Percentiles rank a stretch among this genome's conserved stretches.
Conservation (phyloP, 1,140 invertebrate species). For the Euglossa dilemma region DNA sequence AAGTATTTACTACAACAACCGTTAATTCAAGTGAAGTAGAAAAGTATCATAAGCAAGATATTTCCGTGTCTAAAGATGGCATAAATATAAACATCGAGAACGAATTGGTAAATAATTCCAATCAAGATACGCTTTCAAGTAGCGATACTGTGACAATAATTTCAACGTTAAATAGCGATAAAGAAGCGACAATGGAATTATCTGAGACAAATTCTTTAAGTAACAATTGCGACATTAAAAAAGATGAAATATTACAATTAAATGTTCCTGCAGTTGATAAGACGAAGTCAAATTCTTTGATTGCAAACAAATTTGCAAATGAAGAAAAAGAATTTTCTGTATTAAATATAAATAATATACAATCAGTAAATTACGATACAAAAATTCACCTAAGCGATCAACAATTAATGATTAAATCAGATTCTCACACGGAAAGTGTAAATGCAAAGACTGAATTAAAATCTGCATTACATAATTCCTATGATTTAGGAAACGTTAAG, state of each 20-base stretch:
- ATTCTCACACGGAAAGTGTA: background rate
- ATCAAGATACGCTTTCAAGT: background rate
- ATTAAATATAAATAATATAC: background rate
- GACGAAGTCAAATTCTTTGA: background rate
- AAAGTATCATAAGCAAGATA: background rate
- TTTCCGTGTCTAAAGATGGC: background rate
- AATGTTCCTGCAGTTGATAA: background rate
- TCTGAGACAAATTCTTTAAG: background rate
- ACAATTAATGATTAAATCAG: background rate
- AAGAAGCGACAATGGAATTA: background rate
- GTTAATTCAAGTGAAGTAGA: background rate
- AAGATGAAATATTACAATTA: background rate
- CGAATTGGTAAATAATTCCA: background rate
- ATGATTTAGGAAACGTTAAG: background rate
- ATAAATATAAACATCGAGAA: background rate
- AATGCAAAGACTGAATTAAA: conserved; percentile 1
- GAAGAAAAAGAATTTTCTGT: background rate
- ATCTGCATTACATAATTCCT: background rate
- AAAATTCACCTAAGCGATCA: background rate
- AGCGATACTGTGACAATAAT: background rate
- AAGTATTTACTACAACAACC: background rate
- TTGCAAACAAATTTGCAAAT: background rate
- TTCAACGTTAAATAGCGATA: background rate
- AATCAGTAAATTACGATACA: conserved; percentile 4
- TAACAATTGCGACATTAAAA: background rate